Evolutionary conservation across 1,140 invertebrate species (phyloP), one percentile per base, ranked within the genome.

Genomic region (Aricia agestis): DNA sequence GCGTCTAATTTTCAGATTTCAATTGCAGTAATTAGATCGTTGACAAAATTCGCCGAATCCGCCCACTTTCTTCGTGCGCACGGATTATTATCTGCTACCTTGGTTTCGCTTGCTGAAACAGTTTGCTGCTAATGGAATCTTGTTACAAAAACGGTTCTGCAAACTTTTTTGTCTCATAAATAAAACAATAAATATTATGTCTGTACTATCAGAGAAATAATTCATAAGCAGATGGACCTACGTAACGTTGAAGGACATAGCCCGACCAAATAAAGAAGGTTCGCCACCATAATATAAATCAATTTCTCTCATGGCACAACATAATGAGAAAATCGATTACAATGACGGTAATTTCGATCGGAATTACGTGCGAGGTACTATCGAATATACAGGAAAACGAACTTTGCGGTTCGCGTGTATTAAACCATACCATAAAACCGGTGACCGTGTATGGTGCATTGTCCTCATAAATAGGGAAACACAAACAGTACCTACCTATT

Each of bases 21-120:
- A 90, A 88, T 86, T 84, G 84, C 85, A 89, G 86, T 88, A 88
- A 89, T 90, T 79, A 69, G 74, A 81, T 77, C 77, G 78, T 81
- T 80, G 79, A 79, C 73, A 70, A 45, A 57, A 52, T 13, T 52
- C 45, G 7, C 45, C 45, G 45, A 52, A 52, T 52, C 45, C 45
- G 13, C 45, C 45, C 45, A 52, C 45, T 52, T 52, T 52, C 45
- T 52, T 52, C 0, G 10, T 13, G 13, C 11, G 36, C 36, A 36
- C 36, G 45, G 25, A 25, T 25, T 25, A 52, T 6, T 52, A 52
- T 52, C 45, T 15, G 45, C 11, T 52, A 3, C 13, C 45, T 57
- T 65, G 3, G 19, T 25, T 65, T 65, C 32, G 6, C 36, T 9
- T 36, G 6, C 36, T 36, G 9, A 36, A 36, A 36, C 9, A 36